A percentile compares a stretch with the other conserved stretches of the same genome.
phyloP scores from a whole-genome alignment of 2,797 vertebrate species.

The Ciconia nigra region DNA sequence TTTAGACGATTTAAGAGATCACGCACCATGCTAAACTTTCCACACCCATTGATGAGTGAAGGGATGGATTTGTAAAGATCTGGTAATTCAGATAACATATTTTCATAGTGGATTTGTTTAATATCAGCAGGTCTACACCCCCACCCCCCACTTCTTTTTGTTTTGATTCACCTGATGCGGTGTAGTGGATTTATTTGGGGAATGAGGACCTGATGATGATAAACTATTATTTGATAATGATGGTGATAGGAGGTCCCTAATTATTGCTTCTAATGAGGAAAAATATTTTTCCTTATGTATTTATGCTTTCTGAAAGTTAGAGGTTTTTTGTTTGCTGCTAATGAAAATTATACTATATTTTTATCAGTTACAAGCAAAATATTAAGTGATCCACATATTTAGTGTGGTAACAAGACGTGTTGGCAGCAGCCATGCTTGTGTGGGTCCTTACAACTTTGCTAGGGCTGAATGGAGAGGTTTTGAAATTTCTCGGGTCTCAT shows the following conservation, averaged over 20 bases:
- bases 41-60: not conserved
- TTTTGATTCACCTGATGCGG: not conserved
- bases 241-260: not conserved
- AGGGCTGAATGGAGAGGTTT: not conserved
- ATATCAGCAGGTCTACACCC: not conserved
- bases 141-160: not conserved
- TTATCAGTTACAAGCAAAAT: not conserved
- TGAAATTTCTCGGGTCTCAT: not conserved
- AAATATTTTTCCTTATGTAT: not conserved
- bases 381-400: not conserved
- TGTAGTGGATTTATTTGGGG: not conserved
- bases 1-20: not conserved
- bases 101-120: not conserved
- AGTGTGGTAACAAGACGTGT: not conserved
- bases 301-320: not conserved
- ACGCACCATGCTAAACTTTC: accelerated
- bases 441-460: not conserved
- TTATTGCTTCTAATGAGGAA: not conserved
- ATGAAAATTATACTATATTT: not conserved
- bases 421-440: not conserved
- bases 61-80: not conserved
- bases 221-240: not conserved
- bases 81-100: not conserved
- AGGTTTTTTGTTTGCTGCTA: not conserved
- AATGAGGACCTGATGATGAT: not conserved